Evolutionary conservation across 2,797 vertebrate species (phyloP).

Genomic region (Epinephelus malabaricus): DNA sequence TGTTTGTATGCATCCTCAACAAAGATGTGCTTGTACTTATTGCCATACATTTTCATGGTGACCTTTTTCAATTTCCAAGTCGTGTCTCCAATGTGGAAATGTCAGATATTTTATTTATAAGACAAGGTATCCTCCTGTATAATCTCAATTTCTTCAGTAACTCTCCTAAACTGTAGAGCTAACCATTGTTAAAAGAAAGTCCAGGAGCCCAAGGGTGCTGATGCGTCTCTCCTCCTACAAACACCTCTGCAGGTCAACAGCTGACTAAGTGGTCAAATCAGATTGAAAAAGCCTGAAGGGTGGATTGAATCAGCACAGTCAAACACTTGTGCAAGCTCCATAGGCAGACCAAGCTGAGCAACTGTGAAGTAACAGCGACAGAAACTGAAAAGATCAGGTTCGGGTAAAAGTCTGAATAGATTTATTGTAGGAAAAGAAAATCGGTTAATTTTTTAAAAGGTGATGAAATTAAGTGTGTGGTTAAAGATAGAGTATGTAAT

Average conservation of each 20-base stretch:
- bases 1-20: conserved; percentile 5
- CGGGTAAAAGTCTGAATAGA: too few relatives aligned
- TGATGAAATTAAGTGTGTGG: too few relatives aligned
- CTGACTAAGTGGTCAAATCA: conserved; percentile 46
- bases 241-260: conserved; percentile 48
- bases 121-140: conserved; percentile 6
- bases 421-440: too few relatives aligned
- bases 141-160: conserved; percentile 9
- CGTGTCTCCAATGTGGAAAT: conserved; percentile 19
- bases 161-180: background rate
- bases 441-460: too few relatives aligned
- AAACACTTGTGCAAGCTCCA: background rate
- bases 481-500: too few relatives aligned
- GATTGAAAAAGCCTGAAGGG: conserved; percentile 27
- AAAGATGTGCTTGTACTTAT: conserved; percentile 12
- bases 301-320: conserved; percentile 38
- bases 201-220: conserved; percentile 23
- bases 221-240: conserved; percentile 37
- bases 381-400: background rate
- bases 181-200: conserved; percentile 20
- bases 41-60: conserved; percentile 25
- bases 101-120: conserved; percentile 33
- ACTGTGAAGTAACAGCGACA: background rate
- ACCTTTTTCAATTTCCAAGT: conserved; percentile 24
- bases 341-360: background rate